Base-by-base conservation (phyloP, 2,113 vertebrate genomes). In the Diadophis punctatus region DNA sequence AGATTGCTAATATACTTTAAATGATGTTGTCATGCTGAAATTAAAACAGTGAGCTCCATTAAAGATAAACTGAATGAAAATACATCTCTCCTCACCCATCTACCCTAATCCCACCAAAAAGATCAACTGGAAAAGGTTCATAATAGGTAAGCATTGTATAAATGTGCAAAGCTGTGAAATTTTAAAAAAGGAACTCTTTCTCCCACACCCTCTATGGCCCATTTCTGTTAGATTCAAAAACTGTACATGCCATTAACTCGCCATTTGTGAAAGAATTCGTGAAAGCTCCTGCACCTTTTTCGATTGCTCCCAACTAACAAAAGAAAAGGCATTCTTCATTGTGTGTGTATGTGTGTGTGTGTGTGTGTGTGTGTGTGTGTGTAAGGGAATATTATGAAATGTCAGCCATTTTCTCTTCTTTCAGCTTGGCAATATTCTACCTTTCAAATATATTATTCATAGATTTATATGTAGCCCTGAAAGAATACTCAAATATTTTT, bases 21-120 rank as follows among this genome's bases (percentile, higher is more conserved):
- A 95, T 95, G 90, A 14, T 18, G 90, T 60, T 93, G 89, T 3
- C 92, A 84, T 91, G 86, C 95, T 93, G 92, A 90, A 94, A 92
- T 89, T 93, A 16, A 84, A 92, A 30, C 90, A 94, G 58, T 87
- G 92, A 93, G 90, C 27, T 89, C 53, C 46, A n/a, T 86, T 84
- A 88, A 90, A 88, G 6, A 18, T 60, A 90, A 5, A 86, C 27
- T 8, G 91, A 90, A 93, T 25, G 1, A 92, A 94, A 27, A 1
- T 9, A 9, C 63, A 87, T 49, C 89, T 10, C n/a, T 23, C 1
- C 91, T 5, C n/a, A 25, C 23, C 52, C 51, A 46, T 8, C 46
- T 39, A 46, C 7, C 56, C 51, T 1, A n/a, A 60, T 27, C 92
- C 93, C 91, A n/a, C 39, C 74, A 60, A 80, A 84, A 88, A 80